Base-by-base conservation (phyloP, 2,888 invertebrate genomes). In the Ophion ellenae region DNA sequence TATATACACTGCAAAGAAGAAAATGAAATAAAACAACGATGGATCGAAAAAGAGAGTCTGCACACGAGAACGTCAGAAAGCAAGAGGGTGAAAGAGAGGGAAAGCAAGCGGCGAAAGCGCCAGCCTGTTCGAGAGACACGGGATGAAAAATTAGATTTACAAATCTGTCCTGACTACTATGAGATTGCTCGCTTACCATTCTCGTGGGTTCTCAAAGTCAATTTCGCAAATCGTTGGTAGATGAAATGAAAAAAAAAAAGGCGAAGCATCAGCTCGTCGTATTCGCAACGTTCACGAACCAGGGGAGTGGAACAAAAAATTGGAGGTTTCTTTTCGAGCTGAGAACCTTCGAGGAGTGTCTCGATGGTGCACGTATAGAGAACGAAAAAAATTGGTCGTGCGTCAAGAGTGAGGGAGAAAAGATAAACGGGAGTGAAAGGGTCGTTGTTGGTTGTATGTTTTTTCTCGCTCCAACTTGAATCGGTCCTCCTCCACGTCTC, bases 111-210 rank as follows among this genome's bases (percentile, higher is more conserved):
- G 82, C 81, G 81, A 78, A 67, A 71, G 63, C 75, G 71, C 11
- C 73, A 79, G 78, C 57, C 78, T 77, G 70, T 59, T 61, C 36
- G 53, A 53, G 71, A 70, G 88, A 89, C 90, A 90, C 89, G 90
- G 88, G 90, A 91, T 92, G 91, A 93, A 92, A 93, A 92, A 93
- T 93, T 93, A 91, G 91, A 93, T 92, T 92, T 92, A 92, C 92
- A 93, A 93, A 93, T 92, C 92, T 91, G 90, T 92, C 90, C 88
- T 90, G 91, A 92, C 91, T 91, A 90, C 91, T 91, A 90, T 90
- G 89, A 90, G 88, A 89, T 88, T 89, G 87, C 85, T 81, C 86
- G 86, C 87, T 87, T 84, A 87, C 85, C 78, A 59, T 81, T 64
- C 66, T 53, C 74, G 81, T 40, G 71, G 87, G 87, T 87, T 87